Evolutionary conservation across 2,888 invertebrate genomes (phyloP).

Genomic region (Philopedon plagiatum): DNA sequence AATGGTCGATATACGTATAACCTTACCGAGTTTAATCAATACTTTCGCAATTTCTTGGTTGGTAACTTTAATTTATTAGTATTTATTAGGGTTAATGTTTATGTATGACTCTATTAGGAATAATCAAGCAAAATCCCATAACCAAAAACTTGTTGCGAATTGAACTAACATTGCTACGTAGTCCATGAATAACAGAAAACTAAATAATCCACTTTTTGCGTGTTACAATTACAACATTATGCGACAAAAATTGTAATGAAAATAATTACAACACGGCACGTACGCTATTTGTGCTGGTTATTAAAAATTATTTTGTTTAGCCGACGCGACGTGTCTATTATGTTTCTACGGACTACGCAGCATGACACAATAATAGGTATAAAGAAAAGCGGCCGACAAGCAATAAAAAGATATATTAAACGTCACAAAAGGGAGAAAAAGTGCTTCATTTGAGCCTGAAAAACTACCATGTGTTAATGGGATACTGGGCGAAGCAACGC

Average conservation of each 20-base stretch:
- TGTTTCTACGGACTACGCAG: background rate
- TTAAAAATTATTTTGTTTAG: background rate
- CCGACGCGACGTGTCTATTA: background rate
- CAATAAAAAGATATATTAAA: conserved; percentile 12
- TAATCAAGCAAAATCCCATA: too few relatives aligned
- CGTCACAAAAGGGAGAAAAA: background rate
- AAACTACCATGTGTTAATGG: too few relatives aligned
- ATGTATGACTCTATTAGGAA: too few relatives aligned
- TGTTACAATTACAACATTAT: background rate
- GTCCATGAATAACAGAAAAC: background rate
- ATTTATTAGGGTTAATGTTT: too few relatives aligned
- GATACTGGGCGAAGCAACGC: too few relatives aligned
- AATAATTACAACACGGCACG: background rate
- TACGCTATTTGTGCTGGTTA: background rate
- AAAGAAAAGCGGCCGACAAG: background rate
- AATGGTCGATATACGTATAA: too few relatives aligned
- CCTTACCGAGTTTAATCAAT: too few relatives aligned
- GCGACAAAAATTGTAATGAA: background rate
- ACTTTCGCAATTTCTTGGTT: too few relatives aligned
- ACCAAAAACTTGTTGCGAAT: too few relatives aligned
- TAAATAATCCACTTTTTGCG: conserved; percentile 7
- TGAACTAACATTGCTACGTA: too few relatives aligned
- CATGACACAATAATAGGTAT: background rate
- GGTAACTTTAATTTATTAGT: too few relatives aligned
- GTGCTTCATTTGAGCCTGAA: background rate